Evolutionary conservation across 2,797 vertebrate genomes (phyloP), one percentile per base, ranked within the genome.

Genomic region (Hypotaenidia philippensis): DNA sequence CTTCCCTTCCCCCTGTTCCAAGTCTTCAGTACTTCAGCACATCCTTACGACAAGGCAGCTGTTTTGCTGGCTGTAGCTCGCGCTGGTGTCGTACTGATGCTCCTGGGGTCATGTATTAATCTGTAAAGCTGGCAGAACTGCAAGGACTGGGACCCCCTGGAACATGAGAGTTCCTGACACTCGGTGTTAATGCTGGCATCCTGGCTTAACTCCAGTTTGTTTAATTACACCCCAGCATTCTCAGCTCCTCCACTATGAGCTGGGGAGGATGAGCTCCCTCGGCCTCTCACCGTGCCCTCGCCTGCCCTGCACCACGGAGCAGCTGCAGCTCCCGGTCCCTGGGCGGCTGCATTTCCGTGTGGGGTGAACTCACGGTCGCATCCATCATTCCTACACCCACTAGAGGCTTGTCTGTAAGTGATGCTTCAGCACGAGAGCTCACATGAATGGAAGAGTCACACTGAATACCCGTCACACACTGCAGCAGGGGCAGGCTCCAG

Each of bases 381-480:
- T 25, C 0, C 3, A 31, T 13, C 4, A 3, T 31, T 38, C 27
- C 36, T 21, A 6, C 5, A 13, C 27, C 56, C 19, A 15, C 29
- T 1, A 34, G 15, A 45, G 49, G 9, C 4, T 23, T 27, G 49
- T 49, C 17, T 19, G 12, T 4, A 64, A 65, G 71, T 15, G 10
- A 10, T 10, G 4, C 47, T 63, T 56, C 44, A 4, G 31, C 44
- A 13, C 3, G 53, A 75, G 60, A 88, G 11, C 32, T 31, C 12
- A 18, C 8, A 29, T 13, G 44, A 79, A 31, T 2, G 15, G n/a
- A 56, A 55, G 52, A 31, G 34, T 25, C 34, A 22, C 9, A 0
- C 1, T 23, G 31, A 10, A 6, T 7, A 11, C 7, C 52, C 2
- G 0, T 9, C 21, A 11, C 2, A 31, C 13, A 5, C 32, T 1